These are phyloP conservation scores for Sminthurinus signatus DNA, from an alignment of 1,140 invertebrate species.

Conservation along the genomic window DNA sequence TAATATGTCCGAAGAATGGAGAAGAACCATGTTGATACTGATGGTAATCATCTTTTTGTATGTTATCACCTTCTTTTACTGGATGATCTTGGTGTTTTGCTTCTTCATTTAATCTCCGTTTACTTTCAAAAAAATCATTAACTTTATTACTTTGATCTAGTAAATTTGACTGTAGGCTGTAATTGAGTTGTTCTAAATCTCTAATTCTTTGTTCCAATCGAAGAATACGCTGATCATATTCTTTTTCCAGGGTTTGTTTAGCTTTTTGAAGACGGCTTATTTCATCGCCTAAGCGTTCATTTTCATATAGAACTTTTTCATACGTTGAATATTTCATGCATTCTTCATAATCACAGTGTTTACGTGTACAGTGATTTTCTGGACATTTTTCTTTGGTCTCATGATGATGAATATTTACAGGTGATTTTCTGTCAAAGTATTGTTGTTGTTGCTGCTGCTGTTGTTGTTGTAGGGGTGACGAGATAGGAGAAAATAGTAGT, in stretches of 20 bases:
- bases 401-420: background rate
- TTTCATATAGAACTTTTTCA: constrained; percentile 1
- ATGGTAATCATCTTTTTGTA: no score
- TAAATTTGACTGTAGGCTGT: background rate
- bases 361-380: no score
- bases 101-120: no score
- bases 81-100: no score
- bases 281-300: constrained; percentile 9
- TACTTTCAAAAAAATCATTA: no score
- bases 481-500: background rate
- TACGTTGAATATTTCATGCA: background rate
- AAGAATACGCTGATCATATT: background rate
- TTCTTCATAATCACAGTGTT: constrained; percentile 6
- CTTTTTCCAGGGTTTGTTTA: background rate
- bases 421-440: background rate
- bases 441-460: background rate
- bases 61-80: no score
- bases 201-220: constrained; percentile 7
- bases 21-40: no score
- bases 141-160: background rate
- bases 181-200: constrained; percentile 12
- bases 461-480: background rate
- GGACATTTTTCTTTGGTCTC: no score
- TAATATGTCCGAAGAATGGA: no score
- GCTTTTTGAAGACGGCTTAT: background rate